A percentile compares a stretch with the other conserved stretches of the same genome.
These are phyloP conservation scores for Oscheius sp. DNA, from an alignment of 2,888 invertebrate genomes.

Conservation along the genomic window DNA sequence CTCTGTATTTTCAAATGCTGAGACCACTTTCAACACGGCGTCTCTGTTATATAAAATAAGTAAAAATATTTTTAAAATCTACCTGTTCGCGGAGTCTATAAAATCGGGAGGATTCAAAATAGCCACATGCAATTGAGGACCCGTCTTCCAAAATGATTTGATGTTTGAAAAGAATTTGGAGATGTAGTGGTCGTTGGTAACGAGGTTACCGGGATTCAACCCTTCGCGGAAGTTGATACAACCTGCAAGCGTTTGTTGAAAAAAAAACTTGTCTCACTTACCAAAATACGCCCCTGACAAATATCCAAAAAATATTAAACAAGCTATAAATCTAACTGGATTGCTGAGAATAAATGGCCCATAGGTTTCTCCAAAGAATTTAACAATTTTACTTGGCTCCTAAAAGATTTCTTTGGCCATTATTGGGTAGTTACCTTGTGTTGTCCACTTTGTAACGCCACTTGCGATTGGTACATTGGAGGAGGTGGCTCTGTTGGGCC, in stretches of 20 bases:
- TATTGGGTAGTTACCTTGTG: neutral
- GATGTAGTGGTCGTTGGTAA: slow-evolving; percentile 71
- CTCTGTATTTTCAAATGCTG: slow-evolving; percentile 68
- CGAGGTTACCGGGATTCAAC: slow-evolving; percentile 70
- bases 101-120: slow-evolving; percentile 69
- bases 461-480: slow-evolving; percentile 19
- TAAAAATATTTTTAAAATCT: slow-evolving; percentile 2
- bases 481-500: slow-evolving; percentile 16
- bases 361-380: slow-evolving; percentile 64
- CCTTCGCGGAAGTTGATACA: slow-evolving; percentile 78
- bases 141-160: slow-evolving; percentile 68
- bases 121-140: slow-evolving; percentile 69
- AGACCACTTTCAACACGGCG: slow-evolving; percentile 55
- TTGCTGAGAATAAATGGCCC: slow-evolving; percentile 67
- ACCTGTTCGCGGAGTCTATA: slow-evolving; percentile 54
- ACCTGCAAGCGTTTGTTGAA: slow-evolving; percentile 33
- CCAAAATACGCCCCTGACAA: slow-evolving; percentile 53
- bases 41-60: slow-evolving; percentile 50
- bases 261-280: slow-evolving; percentile 10
- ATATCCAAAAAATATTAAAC: slow-evolving; percentile 58
- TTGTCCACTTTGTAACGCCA: slow-evolving; percentile 14
- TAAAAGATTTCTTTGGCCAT: neutral
- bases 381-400: slow-evolving; percentile 45
- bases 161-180: slow-evolving; percentile 69
- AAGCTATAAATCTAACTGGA: slow-evolving; percentile 49